Conservation (phyloP, 1,140 invertebrate genomes). For the Cryptotermes secundus region DNA sequence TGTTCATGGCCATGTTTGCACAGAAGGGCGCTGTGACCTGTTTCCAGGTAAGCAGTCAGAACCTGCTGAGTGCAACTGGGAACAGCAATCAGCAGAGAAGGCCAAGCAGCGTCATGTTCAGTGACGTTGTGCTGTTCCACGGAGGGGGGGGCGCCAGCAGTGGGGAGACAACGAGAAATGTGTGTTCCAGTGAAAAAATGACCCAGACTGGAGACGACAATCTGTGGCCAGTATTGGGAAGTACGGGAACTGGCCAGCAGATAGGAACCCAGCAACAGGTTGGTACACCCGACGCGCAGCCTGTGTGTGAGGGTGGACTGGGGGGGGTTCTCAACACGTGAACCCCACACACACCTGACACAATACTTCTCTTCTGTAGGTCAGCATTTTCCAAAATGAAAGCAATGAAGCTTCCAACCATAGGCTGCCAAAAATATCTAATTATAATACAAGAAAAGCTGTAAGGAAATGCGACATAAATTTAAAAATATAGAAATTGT, state of each 20-base stretch:
- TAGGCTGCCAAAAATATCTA: too few relatives aligned
- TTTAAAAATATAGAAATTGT: too few relatives aligned
- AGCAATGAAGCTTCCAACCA: too few relatives aligned
- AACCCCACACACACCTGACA: too few relatives aligned
- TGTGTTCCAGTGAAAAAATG: slow-evolving; percentile 84
- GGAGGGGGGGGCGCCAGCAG: slow-evolving; percentile 38
- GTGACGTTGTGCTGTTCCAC: slow-evolving; percentile 54
- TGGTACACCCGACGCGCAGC: background rate
- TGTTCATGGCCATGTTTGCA: too few relatives aligned
- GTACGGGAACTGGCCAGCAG: background rate
- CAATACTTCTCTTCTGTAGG: too few relatives aligned
- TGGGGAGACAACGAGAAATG: slow-evolving; percentile 58
- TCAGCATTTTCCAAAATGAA: too few relatives aligned
- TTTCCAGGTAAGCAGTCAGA: slow-evolving; percentile 36
- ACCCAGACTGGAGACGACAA: slow-evolving; percentile 79
- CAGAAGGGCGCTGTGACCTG: too few relatives aligned
- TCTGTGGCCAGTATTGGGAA: slow-evolving; percentile 54
- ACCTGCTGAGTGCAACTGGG: slow-evolving; percentile 65
- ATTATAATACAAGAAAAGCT: too few relatives aligned
- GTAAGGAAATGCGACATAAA: too few relatives aligned
- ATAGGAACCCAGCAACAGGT: background rate
- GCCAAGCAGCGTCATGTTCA: slow-evolving; percentile 82
- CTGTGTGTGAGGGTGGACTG: slow-evolving; percentile 27
- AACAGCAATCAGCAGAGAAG: slow-evolving; percentile 50
- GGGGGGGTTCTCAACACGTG: too few relatives aligned